Conservation (phyloP, 2,797 vertebrate species). For the Melanotaenia nigrans region DNA sequence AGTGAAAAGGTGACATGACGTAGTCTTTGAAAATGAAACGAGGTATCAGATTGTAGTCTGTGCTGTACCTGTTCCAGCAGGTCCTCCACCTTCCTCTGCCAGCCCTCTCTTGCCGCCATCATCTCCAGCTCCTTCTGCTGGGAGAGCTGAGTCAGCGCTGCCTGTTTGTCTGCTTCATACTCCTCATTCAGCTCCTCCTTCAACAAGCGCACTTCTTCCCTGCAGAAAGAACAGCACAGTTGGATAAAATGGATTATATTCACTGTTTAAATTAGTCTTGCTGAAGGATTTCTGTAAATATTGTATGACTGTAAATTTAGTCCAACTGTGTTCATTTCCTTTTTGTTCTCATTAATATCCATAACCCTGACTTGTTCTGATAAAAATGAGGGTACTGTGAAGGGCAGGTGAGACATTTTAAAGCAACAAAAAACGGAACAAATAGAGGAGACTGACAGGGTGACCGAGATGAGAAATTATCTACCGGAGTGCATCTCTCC, state of each 20-base stretch:
- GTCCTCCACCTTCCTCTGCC: slow-evolving; percentile 99
- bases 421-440: slow-evolving; percentile 10
- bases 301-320: background rate
- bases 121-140: slow-evolving; percentile 95
- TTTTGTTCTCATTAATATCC: slow-evolving; percentile 13
- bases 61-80: slow-evolving; percentile 77
- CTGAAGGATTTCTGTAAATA: slow-evolving; percentile 13
- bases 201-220: slow-evolving; percentile 92
- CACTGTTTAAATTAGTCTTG: background rate
- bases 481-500: slow-evolving; percentile 95
- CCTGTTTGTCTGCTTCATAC: slow-evolving; percentile 93
- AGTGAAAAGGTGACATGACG: no score
- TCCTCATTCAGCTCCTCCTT: slow-evolving; percentile 92
- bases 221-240: slow-evolving; percentile 45
- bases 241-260: background rate
- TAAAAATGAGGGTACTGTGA: slow-evolving; percentile 17
- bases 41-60: background rate
- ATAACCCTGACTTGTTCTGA: background rate
- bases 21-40: no score
- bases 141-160: slow-evolving; percentile 88
- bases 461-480: slow-evolving; percentile 2
- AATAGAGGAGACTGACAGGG: slow-evolving; percentile 15
- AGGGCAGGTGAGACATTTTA: background rate
- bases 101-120: slow-evolving; percentile 91
- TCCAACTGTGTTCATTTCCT: slow-evolving; percentile 7